phyloP scores from a whole-genome alignment of 2,888 invertebrate genomes.

The Parapristionchus giblindavisi region DNA sequence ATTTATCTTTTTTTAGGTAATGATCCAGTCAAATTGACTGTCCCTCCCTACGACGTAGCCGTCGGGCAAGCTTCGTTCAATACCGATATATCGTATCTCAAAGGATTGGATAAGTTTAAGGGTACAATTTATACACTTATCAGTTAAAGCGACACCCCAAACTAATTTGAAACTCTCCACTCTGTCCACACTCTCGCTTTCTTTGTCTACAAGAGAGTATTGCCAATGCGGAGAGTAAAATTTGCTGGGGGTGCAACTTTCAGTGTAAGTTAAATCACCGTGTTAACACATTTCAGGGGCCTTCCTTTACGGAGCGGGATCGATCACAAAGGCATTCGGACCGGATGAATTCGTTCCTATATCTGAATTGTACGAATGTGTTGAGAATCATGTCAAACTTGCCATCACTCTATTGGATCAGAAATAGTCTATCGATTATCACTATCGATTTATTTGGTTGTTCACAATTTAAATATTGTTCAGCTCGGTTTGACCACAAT shows the following conservation, averaged over 20 bases:
- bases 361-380: constrained; percentile 44
- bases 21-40: constrained; percentile 50
- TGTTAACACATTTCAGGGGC: constrained; percentile 43
- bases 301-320: constrained; percentile 63
- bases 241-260: too few relatives aligned
- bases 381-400: constrained; percentile 48
- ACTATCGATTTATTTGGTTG: too few relatives aligned
- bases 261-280: too few relatives aligned
- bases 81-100: constrained; percentile 64
- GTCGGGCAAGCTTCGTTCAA: constrained; percentile 56
- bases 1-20: constrained; percentile 6
- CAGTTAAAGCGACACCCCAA: neutral
- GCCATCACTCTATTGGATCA: constrained; percentile 33
- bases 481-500: too few relatives aligned
- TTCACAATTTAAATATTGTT: too few relatives aligned
- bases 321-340: constrained; percentile 65
- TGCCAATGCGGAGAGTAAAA: neutral
- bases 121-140: constrained; percentile 39
- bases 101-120: constrained; percentile 52
- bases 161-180: neutral
- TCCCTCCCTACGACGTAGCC: constrained; percentile 42
- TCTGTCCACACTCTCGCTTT: neutral
- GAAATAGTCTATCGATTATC: too few relatives aligned
- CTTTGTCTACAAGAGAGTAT: neutral
- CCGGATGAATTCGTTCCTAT: constrained; percentile 62